Evolutionary conservation across 2,113 vertebrate species (phyloP).

Genomic region (Ceyx margarethae): DNA sequence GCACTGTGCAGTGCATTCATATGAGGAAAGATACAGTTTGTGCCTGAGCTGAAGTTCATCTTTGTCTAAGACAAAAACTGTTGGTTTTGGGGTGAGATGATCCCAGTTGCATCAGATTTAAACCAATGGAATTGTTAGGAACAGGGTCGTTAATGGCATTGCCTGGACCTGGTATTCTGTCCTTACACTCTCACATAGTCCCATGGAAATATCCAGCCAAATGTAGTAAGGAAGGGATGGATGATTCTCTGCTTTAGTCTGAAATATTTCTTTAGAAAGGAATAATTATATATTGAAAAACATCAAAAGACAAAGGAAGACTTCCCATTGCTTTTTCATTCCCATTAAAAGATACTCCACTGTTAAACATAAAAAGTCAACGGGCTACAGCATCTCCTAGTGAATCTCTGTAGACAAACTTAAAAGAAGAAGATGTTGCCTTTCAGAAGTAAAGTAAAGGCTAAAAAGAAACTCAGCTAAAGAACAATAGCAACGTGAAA

Average conservation of each 20-base stretch:
- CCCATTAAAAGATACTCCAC: background rate
- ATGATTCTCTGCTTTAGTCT: background rate
- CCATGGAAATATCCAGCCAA: background rate
- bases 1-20: background rate
- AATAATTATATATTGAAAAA: background rate
- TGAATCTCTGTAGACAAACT: background rate
- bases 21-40: background rate
- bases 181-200: background rate
- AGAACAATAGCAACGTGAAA: background rate
- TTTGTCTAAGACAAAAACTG: slow-evolving; percentile 13
- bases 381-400: background rate
- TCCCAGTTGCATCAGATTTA: background rate
- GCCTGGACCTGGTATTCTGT: background rate
- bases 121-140: background rate
- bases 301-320: background rate
- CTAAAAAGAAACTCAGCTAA: background rate
- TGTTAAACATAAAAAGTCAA: background rate
- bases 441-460: background rate
- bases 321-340: background rate
- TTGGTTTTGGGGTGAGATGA: background rate
- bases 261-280: background rate
- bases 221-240: background rate
- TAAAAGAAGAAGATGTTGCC: background rate
- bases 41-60: background rate
- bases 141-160: background rate